Base-by-base conservation (phyloP, 2,797 vertebrate genomes). In the Echeneis naucrates region DNA sequence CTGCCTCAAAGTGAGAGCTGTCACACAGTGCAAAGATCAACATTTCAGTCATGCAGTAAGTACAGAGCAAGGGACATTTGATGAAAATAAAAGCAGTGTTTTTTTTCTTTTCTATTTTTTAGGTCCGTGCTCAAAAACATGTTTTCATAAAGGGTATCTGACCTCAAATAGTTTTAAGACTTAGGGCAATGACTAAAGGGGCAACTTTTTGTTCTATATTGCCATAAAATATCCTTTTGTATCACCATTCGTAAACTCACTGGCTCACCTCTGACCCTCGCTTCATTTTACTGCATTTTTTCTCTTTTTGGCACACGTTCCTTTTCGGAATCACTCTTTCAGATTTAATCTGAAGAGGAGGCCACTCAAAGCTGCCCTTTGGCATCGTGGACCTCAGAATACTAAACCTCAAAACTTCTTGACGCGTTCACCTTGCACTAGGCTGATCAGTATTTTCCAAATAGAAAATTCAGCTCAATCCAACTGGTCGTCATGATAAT, bases 261-360 rank as follows among this genome's bases (percentile, higher is more conserved):
- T 21, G 45, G 32, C 42, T 55, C 4, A 60, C 74, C 57, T 11
- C 11, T 30, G 4, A 51, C 37, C 10, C 30, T 55, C 30, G 23
- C 47, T 51, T 71, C 30, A 68, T 73, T 54, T 30, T 42, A 52
- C n/a, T 23, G 32, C 40, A 32, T 37, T 63, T 77, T 65, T n/a
- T n/a, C n/a, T n/a, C n/a, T n/a, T 80, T 76, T 87, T 90, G 87
- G 80, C 84, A 87, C 87, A 48, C 54, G 56, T 54, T 57, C 5
- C 16, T 17, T 78, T 62, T 40, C 26, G 35, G 32, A 55, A 30
- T 24, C 32, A 42, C 38, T 42, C 19, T 3, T 69, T 60, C 47
- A 54, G 2, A 1, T 57, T 73, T 30, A 30, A 61, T 69, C 26
- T 55, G 26, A 51, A 75, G 42, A 79, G n/a, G 70, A 84, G 59